These are phyloP conservation scores for Chydorus sphaericus DNA, from an alignment of 2,888 invertebrate species.

Conservation along the genomic window DNA sequence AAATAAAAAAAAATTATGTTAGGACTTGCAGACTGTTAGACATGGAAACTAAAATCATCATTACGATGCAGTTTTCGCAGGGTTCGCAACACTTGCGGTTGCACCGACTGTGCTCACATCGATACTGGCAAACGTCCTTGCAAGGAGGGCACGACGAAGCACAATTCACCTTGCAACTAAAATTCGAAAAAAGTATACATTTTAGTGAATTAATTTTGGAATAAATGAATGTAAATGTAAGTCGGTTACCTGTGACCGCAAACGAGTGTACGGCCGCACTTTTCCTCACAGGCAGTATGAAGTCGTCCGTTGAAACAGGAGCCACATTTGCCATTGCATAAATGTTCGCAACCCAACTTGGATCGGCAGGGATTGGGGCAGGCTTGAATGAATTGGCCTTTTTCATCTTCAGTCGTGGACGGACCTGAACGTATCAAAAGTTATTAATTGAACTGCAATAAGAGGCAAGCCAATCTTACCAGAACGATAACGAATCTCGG, in stretches of 20 bases:
- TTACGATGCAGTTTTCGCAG: constrained; percentile 26
- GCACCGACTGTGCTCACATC: constrained; percentile 38
- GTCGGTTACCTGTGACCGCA: constrained; percentile 40
- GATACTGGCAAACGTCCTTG: constrained; percentile 31
- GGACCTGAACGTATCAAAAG: too few species aligned
- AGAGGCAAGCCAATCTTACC: background rate
- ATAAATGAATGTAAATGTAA: too few species aligned
- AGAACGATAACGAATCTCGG: too few species aligned
- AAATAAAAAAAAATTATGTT: background rate
- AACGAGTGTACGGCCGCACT: constrained; percentile 40
- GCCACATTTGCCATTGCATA: constrained; percentile 39
- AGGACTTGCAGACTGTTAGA: background rate
- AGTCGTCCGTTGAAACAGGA: constrained; percentile 42
- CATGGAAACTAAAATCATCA: background rate
- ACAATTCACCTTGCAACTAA: constrained; percentile 24
- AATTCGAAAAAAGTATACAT: too few species aligned
- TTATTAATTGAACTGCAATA: background rate
- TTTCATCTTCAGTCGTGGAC: too few species aligned
- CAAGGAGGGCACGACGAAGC: constrained; percentile 25
- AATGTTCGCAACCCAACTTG: constrained; percentile 35
- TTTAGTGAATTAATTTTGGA: too few species aligned
- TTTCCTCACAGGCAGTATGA: constrained; percentile 39
- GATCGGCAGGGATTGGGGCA: constrained; percentile 35
- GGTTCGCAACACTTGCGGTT: constrained; percentile 32
- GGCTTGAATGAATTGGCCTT: constrained; percentile 19